These are phyloP conservation scores for Hyla sarda DNA, from an alignment of 2,113 vertebrate genomes.

Conservation along the genomic window DNA sequence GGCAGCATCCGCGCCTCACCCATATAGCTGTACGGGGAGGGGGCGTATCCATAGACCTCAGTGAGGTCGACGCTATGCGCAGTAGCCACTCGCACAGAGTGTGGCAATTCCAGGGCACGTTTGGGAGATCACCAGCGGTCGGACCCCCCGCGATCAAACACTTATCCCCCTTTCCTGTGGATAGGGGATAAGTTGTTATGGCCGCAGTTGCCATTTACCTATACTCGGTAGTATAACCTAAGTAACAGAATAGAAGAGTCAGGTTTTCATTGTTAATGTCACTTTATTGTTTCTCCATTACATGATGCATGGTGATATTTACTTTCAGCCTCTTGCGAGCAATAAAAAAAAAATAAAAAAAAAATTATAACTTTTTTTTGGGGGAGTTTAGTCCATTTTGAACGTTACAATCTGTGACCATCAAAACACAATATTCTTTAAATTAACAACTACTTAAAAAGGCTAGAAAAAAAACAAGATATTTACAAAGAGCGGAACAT, in stretches of 20 bases:
- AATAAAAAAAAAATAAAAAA: neutral
- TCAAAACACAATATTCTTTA: conserved; percentile 37
- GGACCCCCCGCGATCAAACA: too few species aligned
- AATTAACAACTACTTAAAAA: conserved; percentile 45
- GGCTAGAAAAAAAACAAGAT: conserved; percentile 49
- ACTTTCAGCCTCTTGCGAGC: conserved; percentile 6
- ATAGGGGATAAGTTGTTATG: too few species aligned
- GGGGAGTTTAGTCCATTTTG: neutral
- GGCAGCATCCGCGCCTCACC: too few species aligned
- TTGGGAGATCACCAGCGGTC: too few species aligned
- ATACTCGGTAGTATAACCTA: too few species aligned
- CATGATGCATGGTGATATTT: conserved; percentile 21
- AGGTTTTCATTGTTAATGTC: conserved; percentile 17
- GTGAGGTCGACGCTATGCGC: too few species aligned
- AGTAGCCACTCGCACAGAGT: too few species aligned
- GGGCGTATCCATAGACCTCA: too few species aligned
- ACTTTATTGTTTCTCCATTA: conserved; percentile 35
- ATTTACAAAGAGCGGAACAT: conserved; percentile 43
- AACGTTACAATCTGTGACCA: neutral
- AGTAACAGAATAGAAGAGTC: neutral
- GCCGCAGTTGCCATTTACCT: too few species aligned
- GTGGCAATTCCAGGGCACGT: too few species aligned
- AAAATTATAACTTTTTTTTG: neutral
- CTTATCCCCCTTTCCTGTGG: too few species aligned
- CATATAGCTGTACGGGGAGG: too few species aligned